Evolutionary conservation across 2,888 invertebrate genomes (phyloP).

Genomic region (Formica aserva): DNA sequence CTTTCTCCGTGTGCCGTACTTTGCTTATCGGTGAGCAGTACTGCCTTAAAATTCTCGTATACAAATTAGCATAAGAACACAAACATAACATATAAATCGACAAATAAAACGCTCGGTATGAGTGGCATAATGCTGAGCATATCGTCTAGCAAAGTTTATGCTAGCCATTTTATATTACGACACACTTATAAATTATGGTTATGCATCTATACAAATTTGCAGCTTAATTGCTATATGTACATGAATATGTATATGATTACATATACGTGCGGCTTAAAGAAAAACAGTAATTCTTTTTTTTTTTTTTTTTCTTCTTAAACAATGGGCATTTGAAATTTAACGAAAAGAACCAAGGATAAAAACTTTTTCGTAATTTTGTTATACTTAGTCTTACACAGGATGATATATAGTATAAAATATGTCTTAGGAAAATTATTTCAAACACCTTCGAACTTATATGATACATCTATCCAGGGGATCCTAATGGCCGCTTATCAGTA

Average conservation of each 20-base stretch:
- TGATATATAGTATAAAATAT: neutral
- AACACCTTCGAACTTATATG: neutral
- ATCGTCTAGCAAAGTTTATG: neutral
- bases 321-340: neutral
- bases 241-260: neutral
- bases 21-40: neutral
- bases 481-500: conserved; percentile 37
- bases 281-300: neutral
- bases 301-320: neutral
- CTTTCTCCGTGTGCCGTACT: neutral
- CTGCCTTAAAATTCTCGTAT: neutral
- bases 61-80: neutral
- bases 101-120: neutral
- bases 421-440: neutral
- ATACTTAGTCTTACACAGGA: too few relatives aligned
- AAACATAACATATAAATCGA: neutral
- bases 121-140: neutral
- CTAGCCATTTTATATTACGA: neutral
- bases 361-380: neutral
- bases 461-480: neutral
- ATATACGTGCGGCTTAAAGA: neutral
- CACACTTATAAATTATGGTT: neutral
- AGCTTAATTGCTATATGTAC: neutral
- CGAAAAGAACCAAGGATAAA: neutral
- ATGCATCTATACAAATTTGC: neutral